Percentiles rank a stretch among this genome's conserved stretches.
phyloP scores from a whole-genome alignment of 2,797 vertebrate genomes.

The Rhinatrema bivittatum region DNA sequence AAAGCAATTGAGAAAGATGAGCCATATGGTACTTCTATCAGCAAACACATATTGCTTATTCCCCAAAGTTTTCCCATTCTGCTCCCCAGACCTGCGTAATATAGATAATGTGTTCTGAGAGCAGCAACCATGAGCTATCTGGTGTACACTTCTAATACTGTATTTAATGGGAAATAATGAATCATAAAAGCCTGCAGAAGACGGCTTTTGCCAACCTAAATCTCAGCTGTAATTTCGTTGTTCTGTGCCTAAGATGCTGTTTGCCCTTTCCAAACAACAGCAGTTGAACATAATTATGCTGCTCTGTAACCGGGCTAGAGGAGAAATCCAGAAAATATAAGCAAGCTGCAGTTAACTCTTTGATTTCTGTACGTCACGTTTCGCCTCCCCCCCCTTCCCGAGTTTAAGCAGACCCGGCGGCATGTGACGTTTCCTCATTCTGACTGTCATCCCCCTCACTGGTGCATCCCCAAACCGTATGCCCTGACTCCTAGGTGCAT shows the following conservation, averaged over 20 bases:
- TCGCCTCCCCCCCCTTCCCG: no score
- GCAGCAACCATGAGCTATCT: conserved; percentile 72
- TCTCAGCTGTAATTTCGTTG: conserved; percentile 80
- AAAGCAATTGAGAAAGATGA: conserved; percentile 78
- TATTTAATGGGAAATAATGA: conserved; percentile 84
- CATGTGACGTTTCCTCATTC: no score
- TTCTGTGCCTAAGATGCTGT: conserved; percentile 69
- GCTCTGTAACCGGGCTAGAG: conserved; percentile 55
- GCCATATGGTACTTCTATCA: conserved; percentile 78
- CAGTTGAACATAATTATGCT: conserved; percentile 64
- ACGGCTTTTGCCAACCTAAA: conserved; percentile 70
- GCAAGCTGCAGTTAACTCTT: conserved; percentile 64
- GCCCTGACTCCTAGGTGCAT: no score
- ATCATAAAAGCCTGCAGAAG: conserved; percentile 74
- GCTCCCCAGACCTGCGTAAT: conserved; percentile 77
- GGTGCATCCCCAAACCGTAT: no score
- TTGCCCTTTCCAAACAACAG: conserved; percentile 68
- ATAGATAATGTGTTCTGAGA: conserved; percentile 74
- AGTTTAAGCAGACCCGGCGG: no score
- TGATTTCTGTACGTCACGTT: conserved; percentile 45
- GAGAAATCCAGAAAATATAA: conserved; percentile 43
- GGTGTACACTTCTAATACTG: conserved; percentile 78
- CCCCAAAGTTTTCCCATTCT: conserved; percentile 80
- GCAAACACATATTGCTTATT: conserved; percentile 79
- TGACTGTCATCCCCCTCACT: no score